Percentiles rank a stretch among this genome's conserved stretches.
Conservation (phyloP, 2,888 invertebrate genomes). For the Rhingia rostrata region DNA sequence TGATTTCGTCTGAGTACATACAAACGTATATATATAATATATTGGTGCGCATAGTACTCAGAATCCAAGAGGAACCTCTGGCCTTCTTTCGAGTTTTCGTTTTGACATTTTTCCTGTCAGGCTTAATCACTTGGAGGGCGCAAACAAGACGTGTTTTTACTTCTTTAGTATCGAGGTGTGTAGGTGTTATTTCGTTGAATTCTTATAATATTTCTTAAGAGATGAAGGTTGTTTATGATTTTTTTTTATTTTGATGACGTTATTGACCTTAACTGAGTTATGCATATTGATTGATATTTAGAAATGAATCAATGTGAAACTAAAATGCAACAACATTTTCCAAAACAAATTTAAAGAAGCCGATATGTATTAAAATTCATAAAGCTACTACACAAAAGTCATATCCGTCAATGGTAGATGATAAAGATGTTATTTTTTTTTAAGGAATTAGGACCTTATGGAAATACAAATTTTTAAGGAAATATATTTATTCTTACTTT, state of each 20-base stretch:
- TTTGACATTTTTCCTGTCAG: constrained; percentile 60
- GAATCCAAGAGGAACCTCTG: constrained; percentile 46
- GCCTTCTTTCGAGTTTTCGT: constrained; percentile 42
- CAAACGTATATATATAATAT: constrained; percentile 1
- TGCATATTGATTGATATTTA: neutral
- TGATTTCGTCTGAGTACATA: constrained; percentile 44
- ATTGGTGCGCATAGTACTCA: constrained; percentile 22
- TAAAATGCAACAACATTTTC: neutral
- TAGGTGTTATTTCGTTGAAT: constrained; percentile 47
- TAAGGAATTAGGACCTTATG: too few relatives aligned
- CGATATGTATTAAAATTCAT: too few relatives aligned
- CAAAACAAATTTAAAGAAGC: neutral
- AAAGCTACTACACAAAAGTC: too few relatives aligned
- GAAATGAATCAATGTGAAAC: neutral
- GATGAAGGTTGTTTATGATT: constrained; percentile 27
- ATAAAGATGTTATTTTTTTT: too few relatives aligned
- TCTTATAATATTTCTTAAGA: constrained; percentile 20
- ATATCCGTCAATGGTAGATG: too few relatives aligned
- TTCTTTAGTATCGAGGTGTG: constrained; percentile 32
- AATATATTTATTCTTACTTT: too few relatives aligned
- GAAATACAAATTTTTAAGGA: too few relatives aligned
- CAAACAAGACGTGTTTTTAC: constrained; percentile 54
- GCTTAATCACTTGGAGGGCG: constrained; percentile 45
- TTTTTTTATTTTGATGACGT: constrained; percentile 20
- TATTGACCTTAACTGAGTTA: constrained; percentile 19